Evolutionary conservation across 2,888 invertebrate genomes (phyloP), one percentile per base, ranked within the genome.

Genomic region (Heliconius ethilla): DNA sequence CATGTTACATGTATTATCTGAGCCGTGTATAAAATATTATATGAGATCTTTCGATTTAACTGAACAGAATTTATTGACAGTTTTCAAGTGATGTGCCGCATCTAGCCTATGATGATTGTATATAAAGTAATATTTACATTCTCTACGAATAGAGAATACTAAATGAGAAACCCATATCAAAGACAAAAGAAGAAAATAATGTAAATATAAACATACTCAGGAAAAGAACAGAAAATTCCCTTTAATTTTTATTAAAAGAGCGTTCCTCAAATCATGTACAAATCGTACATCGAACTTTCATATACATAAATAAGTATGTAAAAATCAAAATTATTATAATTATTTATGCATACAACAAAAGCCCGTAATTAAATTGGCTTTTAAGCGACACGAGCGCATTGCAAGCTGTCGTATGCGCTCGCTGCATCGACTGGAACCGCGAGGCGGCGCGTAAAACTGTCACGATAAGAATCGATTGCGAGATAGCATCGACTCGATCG

Each of bases 361-460:
- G 37, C 27, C 74, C 75, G 75, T 82, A 82, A 83, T 83, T 82
- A 82, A 80, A 81, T 82, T 81, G 69, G 76, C 78, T 80, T 75
- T 76, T 73, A 81, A 81, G 77, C 79, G 82, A 82, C 83, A 80
- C 70, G 82, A 81, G 80, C 83, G 82, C 81, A 83, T 82, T 81
- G 75, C 79, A 62, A 74, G 80, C 81, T 76, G 83, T 83, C 80
- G 78, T 75, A 80, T 82, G 82, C 82, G 80, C 81, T 82, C 82
- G 82, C 83, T 85, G 87, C 86, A 87, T 86, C 86, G 85, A 88
- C 88, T 86, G 86, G 88, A 89, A 88, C 87, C 85, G 87, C 87
- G 88, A 90, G 87, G 84, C 87, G 87, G 89, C 90, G 92, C 91
- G 92, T 92, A 91, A 92, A 93, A 91, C 91, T 92, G 92, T 91